These are phyloP conservation scores for Oligia latruncula DNA, from an alignment of 2,888 invertebrate species.

Conservation along the genomic window DNA sequence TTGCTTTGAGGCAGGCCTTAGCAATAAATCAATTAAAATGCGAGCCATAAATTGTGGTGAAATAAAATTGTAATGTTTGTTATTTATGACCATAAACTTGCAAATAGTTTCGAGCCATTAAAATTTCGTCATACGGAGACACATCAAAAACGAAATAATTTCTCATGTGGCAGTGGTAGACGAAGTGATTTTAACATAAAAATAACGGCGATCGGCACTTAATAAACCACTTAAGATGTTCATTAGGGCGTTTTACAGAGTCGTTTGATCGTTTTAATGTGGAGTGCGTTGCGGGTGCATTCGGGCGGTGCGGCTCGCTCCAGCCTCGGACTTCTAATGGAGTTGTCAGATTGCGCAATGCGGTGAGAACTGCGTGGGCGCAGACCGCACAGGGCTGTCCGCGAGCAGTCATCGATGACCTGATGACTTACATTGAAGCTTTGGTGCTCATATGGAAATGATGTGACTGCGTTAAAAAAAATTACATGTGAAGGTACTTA, in stretches of 20 bases:
- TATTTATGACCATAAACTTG: constrained; percentile 64
- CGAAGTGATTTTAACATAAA: constrained; percentile 83
- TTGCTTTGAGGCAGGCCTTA: constrained; percentile 53
- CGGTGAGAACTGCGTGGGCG: constrained; percentile 83
- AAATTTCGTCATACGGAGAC: constrained; percentile 64
- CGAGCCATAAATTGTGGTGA: constrained; percentile 53
- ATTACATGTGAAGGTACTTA: not conserved
- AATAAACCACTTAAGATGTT: constrained; percentile 88
- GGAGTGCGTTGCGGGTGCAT: constrained; percentile 74
- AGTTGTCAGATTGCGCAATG: constrained; percentile 85
- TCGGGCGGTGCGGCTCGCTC: constrained; percentile 67
- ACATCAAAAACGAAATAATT: constrained; percentile 66
- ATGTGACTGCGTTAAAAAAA: not conserved
- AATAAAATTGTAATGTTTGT: constrained; percentile 54
- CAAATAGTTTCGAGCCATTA: constrained; percentile 65
- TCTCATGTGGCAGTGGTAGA: constrained; percentile 78
- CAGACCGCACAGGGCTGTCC: constrained; percentile 75
- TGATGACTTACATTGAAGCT: constrained; percentile 43
- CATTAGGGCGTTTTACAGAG: constrained; percentile 85
- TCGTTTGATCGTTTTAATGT: constrained; percentile 87
- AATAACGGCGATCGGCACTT: constrained; percentile 88
- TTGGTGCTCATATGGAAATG: not conserved
- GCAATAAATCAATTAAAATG: constrained; percentile 64
- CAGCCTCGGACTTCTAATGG: constrained; percentile 82
- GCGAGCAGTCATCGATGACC: constrained; percentile 38